phyloP scores from a whole-genome alignment of 2,888 invertebrate species.

The Lutraria lutraria region DNA sequence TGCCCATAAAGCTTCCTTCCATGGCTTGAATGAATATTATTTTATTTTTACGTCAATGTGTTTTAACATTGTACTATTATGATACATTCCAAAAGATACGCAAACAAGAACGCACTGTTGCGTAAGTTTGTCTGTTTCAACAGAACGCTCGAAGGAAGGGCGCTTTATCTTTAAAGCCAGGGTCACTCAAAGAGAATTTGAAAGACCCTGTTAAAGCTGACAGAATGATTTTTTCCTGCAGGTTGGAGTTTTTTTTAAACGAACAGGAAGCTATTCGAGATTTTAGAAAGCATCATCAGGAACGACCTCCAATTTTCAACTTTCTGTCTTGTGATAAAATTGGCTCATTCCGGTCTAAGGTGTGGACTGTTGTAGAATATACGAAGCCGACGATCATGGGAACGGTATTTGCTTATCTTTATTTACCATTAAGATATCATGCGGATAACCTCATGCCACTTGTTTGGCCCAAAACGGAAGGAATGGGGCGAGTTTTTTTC shows the following conservation, averaged over 20 bases:
- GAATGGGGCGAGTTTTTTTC: not conserved
- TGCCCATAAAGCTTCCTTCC: no score
- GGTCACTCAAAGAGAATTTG: no score
- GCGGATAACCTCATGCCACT: not conserved
- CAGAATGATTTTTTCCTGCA: slow-evolving; percentile 7
- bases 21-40: no score
- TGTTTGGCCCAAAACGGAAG: not conserved
- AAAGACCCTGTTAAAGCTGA: no score
- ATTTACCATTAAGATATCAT: not conserved
- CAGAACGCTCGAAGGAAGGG: not conserved
- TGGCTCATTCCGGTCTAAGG: not conserved
- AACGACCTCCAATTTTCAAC: not conserved
- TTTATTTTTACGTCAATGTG: no score
- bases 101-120: not conserved
- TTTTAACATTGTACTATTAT: no score
- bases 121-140: not conserved
- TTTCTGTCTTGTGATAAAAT: not conserved
- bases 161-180: no score
- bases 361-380: slow-evolving; percentile 38
- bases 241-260: slow-evolving; percentile 50
- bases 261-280: slow-evolving; percentile 52
- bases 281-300: slow-evolving; percentile 41
- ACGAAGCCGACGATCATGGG: slow-evolving; percentile 14
- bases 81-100: not conserved
- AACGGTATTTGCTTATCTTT: not conserved